These are phyloP conservation scores for Puffinus mauretanicus DNA, from an alignment of 2,113 vertebrate genomes.

Conservation along the genomic window DNA sequence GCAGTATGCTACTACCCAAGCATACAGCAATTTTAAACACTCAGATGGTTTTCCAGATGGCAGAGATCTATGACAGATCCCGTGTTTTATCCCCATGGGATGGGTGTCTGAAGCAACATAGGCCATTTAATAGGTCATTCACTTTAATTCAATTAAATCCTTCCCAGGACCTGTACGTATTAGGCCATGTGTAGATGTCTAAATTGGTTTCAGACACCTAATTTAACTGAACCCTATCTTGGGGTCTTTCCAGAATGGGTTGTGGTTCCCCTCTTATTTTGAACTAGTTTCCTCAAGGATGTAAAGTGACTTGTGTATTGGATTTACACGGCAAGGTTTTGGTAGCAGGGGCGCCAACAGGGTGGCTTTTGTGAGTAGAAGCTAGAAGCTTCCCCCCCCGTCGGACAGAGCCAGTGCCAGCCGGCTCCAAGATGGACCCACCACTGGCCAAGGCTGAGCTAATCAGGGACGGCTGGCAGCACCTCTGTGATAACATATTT, in stretches of 20 bases:
- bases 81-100: not conserved
- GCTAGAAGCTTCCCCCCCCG: fast-evolving
- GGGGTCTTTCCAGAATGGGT: not conserved
- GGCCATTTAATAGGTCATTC: not conserved
- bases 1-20: not conserved
- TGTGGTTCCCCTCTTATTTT: not conserved
- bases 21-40: not conserved
- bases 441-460: not conserved
- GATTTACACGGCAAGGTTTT: not conserved
- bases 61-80: not conserved
- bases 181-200: not conserved
- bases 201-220: not conserved
- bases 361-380: not conserved
- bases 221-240: not conserved
- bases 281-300: not conserved
- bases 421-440: fast-evolving
- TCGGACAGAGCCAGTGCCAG: fast-evolving
- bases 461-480: fast-evolving
- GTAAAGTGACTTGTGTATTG: not conserved
- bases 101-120: not conserved
- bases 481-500: not conserved
- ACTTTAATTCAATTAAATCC: not conserved
- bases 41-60: not conserved
- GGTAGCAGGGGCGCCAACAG: too few species aligned
- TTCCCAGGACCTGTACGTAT: not conserved